Conservation (phyloP, 1,140 invertebrate species). For the Trichoplusia ni region DNA sequence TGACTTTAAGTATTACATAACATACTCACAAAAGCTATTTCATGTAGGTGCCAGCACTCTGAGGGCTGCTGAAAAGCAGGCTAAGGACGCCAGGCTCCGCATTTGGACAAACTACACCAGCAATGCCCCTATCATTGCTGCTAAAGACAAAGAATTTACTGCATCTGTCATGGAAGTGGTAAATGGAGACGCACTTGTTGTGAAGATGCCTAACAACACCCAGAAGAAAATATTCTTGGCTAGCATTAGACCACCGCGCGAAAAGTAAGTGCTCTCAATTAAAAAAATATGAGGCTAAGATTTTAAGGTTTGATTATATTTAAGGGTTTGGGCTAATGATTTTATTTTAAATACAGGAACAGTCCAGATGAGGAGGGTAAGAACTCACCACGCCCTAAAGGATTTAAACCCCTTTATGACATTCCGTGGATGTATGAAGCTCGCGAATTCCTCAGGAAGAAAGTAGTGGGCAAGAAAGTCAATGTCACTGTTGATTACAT, state of each 20-base stretch:
- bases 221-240: conserved; percentile 97
- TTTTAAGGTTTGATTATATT: not conserved
- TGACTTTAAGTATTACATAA: not conserved
- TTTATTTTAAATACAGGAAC: conserved; percentile 47
- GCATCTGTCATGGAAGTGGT: conserved; percentile 96
- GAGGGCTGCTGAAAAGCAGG: conserved; percentile 90
- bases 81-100: conserved; percentile 93
- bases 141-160: conserved; percentile 92
- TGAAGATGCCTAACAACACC: conserved; percentile 90
- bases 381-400: conserved; percentile 83
- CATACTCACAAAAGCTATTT: not conserved
- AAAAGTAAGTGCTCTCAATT: conserved; percentile 71
- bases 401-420: conserved; percentile 93
- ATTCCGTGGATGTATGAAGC: conserved; percentile 99
- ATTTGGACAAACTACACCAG: conserved; percentile 94
- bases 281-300: not conserved
- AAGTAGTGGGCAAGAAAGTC: conserved; percentile 97
- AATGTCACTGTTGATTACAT: conserved; percentile 97
- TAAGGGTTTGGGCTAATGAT: not conserved
- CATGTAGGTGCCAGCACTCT: conserved; percentile 89
- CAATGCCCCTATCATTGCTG: conserved; percentile 84
- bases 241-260: conserved; percentile 95
- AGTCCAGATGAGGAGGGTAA: conserved; percentile 84
- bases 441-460: conserved; percentile 97
- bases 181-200: conserved; percentile 95